Evolutionary conservation across 2,888 invertebrate genomes (phyloP).

Genomic region (Acleris literana): DNA sequence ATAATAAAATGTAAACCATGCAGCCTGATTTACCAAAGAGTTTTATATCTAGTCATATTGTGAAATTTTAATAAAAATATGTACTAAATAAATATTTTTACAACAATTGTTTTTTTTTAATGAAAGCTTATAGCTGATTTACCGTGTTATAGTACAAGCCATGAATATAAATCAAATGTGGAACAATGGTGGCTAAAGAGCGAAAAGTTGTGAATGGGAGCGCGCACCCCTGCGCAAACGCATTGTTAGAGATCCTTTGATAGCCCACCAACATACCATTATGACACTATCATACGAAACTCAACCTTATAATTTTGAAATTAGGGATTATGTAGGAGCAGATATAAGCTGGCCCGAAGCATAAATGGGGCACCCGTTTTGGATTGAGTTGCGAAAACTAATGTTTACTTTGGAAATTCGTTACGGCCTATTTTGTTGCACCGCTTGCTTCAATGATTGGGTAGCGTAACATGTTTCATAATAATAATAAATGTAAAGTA

Average conservation of each 20-base stretch:
- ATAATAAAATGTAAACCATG: conserved; percentile 49
- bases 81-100: conserved; percentile 31
- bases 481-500: conserved; percentile 13
- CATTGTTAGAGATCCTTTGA: conserved; percentile 63
- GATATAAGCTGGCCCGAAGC: conserved; percentile 23
- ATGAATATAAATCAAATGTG: conserved; percentile 83
- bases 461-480: conserved; percentile 46
- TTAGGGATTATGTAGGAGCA: conserved; percentile 36
- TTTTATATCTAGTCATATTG: conserved; percentile 67
- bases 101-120: conserved; percentile 10
- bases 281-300: conserved; percentile 33
- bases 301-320: conserved; percentile 38
- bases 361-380: conserved; percentile 68
- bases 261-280: conserved; percentile 45
- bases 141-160: conserved; percentile 75
- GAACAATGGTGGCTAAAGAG: conserved; percentile 80
- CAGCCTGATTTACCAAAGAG: conserved; percentile 57
- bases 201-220: conserved; percentile 80
- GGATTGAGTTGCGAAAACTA: conserved; percentile 73
- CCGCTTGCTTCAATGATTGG: conserved; percentile 61
- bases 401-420: conserved; percentile 83
- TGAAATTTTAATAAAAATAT: conserved; percentile 45
- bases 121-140: conserved; percentile 72
- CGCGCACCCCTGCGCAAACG: conserved; percentile 68
- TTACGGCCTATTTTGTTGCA: conserved; percentile 72